Evolutionary conservation across 2,113 vertebrate genomes (phyloP).

Genomic region (Cichladusa arquata): DNA sequence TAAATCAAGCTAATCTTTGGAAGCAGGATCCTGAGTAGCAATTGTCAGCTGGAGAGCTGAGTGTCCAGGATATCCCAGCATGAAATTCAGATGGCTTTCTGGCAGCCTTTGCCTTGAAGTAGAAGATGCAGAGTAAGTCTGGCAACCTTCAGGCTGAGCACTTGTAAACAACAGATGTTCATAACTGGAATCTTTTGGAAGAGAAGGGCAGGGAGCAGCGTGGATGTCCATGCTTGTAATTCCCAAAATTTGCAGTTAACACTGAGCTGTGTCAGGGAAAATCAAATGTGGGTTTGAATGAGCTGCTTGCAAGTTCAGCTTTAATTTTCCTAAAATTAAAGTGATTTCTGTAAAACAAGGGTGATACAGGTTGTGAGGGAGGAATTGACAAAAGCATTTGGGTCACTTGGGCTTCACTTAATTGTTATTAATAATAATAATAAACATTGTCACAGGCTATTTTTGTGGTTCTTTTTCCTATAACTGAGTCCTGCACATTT

Average conservation of each 20-base stretch:
- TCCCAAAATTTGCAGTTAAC: slow-evolving; percentile 31
- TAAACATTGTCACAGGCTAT: background rate
- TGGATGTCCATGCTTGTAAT: slow-evolving; percentile 62
- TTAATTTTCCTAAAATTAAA: background rate
- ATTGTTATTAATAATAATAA: background rate
- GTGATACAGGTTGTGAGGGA: background rate
- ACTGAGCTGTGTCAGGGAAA: slow-evolving; percentile 18
- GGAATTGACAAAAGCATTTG: background rate
- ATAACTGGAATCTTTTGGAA: slow-evolving; percentile 64
- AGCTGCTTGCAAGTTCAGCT: background rate
- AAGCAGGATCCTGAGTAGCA: slow-evolving; percentile 30
- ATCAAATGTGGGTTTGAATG: background rate
- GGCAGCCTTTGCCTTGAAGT: slow-evolving; percentile 59
- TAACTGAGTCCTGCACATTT: background rate
- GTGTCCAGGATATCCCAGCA: slow-evolving; percentile 68
- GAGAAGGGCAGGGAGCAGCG: slow-evolving; percentile 42
- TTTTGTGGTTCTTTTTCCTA: background rate
- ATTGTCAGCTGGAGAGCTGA: slow-evolving; percentile 64
- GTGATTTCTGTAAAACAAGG: background rate
- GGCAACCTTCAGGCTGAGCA: slow-evolving; percentile 71
- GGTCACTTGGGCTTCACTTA: fast-evolving
- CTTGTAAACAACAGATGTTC: slow-evolving; percentile 83
- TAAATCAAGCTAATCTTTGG: slow-evolving; percentile 39
- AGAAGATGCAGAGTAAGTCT: slow-evolving; percentile 71
- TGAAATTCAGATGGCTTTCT: slow-evolving; percentile 71